These are phyloP conservation scores for Charanyca ferruginea DNA, from an alignment of 2,888 invertebrate genomes.

Conservation along the genomic window DNA sequence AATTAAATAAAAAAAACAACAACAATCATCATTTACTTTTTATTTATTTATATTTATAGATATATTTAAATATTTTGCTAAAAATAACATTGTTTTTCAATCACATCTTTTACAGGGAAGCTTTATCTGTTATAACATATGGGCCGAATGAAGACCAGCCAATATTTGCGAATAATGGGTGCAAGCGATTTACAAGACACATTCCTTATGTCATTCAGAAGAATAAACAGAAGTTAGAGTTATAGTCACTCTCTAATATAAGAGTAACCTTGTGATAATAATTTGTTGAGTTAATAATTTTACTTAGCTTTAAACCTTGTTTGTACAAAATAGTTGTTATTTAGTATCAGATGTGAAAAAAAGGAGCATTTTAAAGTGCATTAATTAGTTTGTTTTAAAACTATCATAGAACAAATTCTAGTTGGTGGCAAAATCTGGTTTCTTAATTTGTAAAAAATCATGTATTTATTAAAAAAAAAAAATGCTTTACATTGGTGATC, in stretches of 20 bases:
- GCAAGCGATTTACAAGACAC: constrained; percentile 96
- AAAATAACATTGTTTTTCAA: constrained; percentile 29
- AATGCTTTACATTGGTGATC: not conserved
- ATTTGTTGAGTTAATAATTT: constrained; percentile 51
- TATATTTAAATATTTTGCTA: constrained; percentile 28
- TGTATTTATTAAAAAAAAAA: constrained; percentile 27
- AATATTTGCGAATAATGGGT: constrained; percentile 96
- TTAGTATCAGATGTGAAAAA: constrained; percentile 14
- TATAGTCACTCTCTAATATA: constrained; percentile 58
- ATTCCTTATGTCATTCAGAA: constrained; percentile 91
- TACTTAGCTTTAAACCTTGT: constrained; percentile 54
- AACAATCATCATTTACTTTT: not conserved
- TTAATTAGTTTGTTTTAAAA: constrained; percentile 12
- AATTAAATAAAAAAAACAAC: not conserved
- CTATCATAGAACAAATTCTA: constrained; percentile 5
- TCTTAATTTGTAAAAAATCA: constrained; percentile 32
- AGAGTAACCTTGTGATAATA: constrained; percentile 59
- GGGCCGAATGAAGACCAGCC: constrained; percentile 94
- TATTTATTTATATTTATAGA: not conserved
- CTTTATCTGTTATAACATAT: constrained; percentile 93
- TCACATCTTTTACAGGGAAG: constrained; percentile 87
- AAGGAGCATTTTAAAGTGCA: constrained; percentile 19
- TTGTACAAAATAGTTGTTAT: constrained; percentile 57
- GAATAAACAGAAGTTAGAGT: constrained; percentile 73
- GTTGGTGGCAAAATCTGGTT: not conserved